phyloP scores from a whole-genome alignment of 2,797 vertebrate species.

The Cetoscarus ocellatus region DNA sequence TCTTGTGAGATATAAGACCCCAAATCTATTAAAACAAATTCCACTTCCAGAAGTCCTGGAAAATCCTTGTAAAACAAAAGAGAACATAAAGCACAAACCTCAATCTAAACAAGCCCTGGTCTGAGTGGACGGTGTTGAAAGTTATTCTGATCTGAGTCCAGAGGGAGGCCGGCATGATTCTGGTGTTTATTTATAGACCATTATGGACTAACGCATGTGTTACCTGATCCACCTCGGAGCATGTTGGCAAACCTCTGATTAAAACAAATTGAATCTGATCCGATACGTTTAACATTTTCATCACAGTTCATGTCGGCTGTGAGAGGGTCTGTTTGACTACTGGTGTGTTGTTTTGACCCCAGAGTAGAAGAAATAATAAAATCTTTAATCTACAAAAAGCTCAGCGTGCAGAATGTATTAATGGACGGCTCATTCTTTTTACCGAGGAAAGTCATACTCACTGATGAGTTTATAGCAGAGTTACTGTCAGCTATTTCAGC shows the following conservation, averaged over 20 bases:
- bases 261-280: slow-evolving; percentile 21
- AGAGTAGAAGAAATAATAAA: no score
- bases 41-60: background rate
- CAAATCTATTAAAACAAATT: background rate
- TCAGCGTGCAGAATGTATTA: no score
- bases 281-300: background rate
- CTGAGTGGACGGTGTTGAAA: background rate
- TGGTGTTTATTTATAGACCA: slow-evolving; percentile 6
- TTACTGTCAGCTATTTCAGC: no score
- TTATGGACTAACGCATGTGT: background rate
- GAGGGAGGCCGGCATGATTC: background rate
- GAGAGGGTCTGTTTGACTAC: background rate
- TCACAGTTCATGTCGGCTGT: background rate
- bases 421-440: no score
- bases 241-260: slow-evolving; percentile 17
- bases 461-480: no score
- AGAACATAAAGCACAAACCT: background rate
- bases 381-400: no score
- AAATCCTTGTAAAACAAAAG: background rate
- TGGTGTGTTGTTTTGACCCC: background rate
- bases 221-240: slow-evolving; percentile 16
- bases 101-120: background rate
- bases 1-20: no score
- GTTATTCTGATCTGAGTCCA: no score
- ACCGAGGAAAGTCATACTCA: no score